Percentiles rank a stretch among this genome's conserved stretches.
Conservation (phyloP, 2,888 invertebrate species). For the Gerris lacustris region DNA sequence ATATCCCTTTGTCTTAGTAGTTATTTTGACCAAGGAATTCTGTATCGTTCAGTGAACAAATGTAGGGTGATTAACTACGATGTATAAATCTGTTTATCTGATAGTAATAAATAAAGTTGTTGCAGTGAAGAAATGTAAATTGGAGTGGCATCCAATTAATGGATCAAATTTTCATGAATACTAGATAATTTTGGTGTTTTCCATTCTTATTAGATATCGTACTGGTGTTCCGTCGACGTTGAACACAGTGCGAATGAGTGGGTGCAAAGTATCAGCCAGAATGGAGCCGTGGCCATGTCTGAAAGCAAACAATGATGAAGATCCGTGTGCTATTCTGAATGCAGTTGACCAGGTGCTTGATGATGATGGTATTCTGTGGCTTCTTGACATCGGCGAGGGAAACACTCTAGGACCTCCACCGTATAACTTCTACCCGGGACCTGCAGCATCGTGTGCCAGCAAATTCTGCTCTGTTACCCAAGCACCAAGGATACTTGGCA, state of each 20-base stretch:
- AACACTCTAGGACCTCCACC: constrained; percentile 41
- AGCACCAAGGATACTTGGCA: background rate
- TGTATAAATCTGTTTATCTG: no score
- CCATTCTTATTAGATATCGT: background rate
- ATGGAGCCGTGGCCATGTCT: constrained; percentile 1
- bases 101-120: no score
- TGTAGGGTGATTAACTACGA: no score
- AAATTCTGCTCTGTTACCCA: background rate
- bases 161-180: background rate
- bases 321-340: constrained; percentile 52
- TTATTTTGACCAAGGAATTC: no score
- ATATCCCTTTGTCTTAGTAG: no score
- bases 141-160: no score
- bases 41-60: no score
- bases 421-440: constrained; percentile 44
- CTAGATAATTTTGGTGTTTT: background rate
- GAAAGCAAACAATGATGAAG: constrained; percentile 39
- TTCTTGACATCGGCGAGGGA: constrained; percentile 50
- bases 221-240: background rate
- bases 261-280: background rate
- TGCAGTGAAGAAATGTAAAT: no score
- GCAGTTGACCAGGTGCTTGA: constrained; percentile 55
- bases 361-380: constrained; percentile 54
- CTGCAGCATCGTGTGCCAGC: background rate
- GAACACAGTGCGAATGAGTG: background rate